A percentile compares a stretch with the other conserved stretches of the same genome.
These are phyloP conservation scores for Falco concolor DNA, from an alignment of 2,797 vertebrate species.

Conservation along the genomic window DNA sequence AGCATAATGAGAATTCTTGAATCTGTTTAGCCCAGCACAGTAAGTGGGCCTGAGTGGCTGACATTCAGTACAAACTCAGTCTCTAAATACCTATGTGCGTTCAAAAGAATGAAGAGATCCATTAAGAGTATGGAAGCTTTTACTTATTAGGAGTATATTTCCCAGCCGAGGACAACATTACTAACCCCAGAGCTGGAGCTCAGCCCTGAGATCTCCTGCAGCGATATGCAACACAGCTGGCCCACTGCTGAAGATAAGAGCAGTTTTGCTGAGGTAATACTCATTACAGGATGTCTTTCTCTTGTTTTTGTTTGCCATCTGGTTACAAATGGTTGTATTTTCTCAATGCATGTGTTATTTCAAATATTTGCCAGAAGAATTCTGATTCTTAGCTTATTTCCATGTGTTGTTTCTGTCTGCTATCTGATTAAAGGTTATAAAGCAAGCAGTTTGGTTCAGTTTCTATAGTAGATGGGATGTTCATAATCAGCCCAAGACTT, in stretches of 20 bases:
- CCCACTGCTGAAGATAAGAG: not conserved
- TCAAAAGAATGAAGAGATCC: not conserved
- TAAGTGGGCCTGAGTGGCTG: not conserved
- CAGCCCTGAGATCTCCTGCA: conserved; percentile 1
- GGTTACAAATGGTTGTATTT: not conserved
- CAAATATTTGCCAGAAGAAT: not conserved
- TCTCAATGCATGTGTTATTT: not conserved
- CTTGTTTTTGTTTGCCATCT: not conserved
- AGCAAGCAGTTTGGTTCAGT: not conserved
- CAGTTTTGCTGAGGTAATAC: not conserved
- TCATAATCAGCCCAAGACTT: not conserved
- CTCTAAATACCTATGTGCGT: not conserved
- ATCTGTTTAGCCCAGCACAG: not conserved
- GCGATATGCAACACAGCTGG: not conserved
- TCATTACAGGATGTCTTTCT: not conserved
- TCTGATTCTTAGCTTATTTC: not conserved
- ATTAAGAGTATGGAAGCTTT: not conserved
- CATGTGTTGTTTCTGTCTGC: not conserved
- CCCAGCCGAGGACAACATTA: not conserved
- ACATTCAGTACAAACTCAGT: not conserved
- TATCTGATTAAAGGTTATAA: not conserved
- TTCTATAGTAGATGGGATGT: not conserved
- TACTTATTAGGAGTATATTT: not conserved
- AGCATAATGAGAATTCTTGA: not conserved
- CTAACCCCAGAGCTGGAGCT: not conserved